phyloP scores from a whole-genome alignment of 2,113 vertebrate species.

The Ondatra zibethicus region DNA sequence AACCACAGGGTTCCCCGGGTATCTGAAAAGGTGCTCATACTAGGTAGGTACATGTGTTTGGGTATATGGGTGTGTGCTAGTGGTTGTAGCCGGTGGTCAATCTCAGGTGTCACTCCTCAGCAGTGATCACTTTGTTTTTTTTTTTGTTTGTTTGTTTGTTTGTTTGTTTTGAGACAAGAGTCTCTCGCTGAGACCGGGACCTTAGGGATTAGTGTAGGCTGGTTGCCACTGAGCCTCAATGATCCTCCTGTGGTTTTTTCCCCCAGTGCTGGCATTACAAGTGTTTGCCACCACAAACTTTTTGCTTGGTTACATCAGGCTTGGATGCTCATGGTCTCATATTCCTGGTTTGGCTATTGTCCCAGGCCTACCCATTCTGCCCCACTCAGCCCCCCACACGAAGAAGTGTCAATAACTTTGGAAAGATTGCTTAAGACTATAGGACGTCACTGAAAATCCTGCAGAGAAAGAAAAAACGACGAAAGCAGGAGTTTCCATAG shows the following conservation, averaged over 20 bases:
- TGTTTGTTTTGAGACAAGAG: background rate
- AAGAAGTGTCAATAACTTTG: background rate
- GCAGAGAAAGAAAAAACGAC: background rate
- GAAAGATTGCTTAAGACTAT: background rate
- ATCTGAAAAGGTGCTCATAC: background rate
- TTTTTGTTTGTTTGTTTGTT: too few species aligned
- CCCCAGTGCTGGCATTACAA: background rate
- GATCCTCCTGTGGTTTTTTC: background rate
- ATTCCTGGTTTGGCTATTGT: background rate
- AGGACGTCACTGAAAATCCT: slow-evolving; percentile 11
- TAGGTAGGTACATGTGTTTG: background rate
- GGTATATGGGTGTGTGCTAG: too few species aligned
- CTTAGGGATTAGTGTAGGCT: background rate
- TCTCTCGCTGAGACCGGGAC: background rate
- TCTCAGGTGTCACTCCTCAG: background rate
- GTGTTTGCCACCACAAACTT: background rate
- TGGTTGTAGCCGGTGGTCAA: background rate
- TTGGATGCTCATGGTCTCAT: background rate
- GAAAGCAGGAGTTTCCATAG: background rate
- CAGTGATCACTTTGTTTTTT: background rate
- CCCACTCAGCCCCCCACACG: fast-evolving
- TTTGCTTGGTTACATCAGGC: background rate
- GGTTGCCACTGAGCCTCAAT: background rate
- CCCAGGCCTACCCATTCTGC: background rate
- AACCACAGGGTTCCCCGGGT: background rate